These are phyloP conservation scores for Rhingia rostrata DNA, from an alignment of 2,888 invertebrate genomes.

Conservation along the genomic window DNA sequence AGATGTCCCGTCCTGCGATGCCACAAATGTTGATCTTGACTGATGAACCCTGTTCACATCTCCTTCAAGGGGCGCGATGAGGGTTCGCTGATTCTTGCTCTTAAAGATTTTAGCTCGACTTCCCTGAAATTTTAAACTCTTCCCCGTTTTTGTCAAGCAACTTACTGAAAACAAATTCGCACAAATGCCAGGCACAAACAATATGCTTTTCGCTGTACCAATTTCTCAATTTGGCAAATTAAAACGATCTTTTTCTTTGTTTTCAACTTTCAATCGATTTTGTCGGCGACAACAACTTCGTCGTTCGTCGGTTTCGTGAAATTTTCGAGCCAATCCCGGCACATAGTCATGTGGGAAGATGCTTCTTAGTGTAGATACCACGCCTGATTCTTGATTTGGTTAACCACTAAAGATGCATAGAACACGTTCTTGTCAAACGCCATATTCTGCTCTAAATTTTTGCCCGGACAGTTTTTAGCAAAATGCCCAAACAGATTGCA, in stretches of 20 bases:
- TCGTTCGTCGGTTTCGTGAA: no score
- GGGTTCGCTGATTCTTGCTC: not conserved
- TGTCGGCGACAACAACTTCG: no score
- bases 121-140: constrained; percentile 12
- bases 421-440: not conserved
- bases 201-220: constrained; percentile 6
- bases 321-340: no score
- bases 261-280: constrained; percentile 1
- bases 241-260: constrained; percentile 19
- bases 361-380: constrained; percentile 33
- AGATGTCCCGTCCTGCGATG: constrained; percentile 38
- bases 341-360: not conserved
- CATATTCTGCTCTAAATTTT: not conserved
- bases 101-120: constrained; percentile 27
- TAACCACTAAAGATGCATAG: constrained; percentile 2
- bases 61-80: constrained; percentile 4
- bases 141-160: constrained; percentile 12
- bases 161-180: constrained; percentile 20
- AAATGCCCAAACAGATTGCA: not conserved
- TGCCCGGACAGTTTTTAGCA: not conserved
- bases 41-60: constrained; percentile 21
- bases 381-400: constrained; percentile 12
- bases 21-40: constrained; percentile 25
- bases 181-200: constrained; percentile 14
- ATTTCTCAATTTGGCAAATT: constrained; percentile 10